These are phyloP conservation scores for Caenorhabditis doughertyi DNA, from an alignment of 2,888 invertebrate genomes.

Conservation along the genomic window DNA sequence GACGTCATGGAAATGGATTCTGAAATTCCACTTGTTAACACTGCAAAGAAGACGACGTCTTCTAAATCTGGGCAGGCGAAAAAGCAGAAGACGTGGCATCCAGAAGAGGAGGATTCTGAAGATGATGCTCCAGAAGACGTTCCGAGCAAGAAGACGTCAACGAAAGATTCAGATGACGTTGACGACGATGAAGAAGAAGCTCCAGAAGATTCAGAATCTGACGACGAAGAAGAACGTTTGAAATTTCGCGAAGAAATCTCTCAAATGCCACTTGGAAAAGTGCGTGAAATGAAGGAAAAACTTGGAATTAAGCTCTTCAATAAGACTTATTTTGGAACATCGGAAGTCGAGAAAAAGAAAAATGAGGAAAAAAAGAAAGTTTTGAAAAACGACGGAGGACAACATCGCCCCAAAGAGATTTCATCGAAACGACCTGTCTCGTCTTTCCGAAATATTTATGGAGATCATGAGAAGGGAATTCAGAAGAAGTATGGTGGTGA, in stretches of 20 bases:
- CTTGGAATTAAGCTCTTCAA: conserved; percentile 77
- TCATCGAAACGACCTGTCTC: conserved; percentile 76
- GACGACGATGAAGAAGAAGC: conserved; percentile 46
- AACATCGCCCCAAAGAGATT: conserved; percentile 78
- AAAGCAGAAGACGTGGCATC: too few species aligned
- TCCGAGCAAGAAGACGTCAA: conserved; percentile 20
- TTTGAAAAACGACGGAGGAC: conserved; percentile 46
- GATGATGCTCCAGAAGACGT: conserved; percentile 18
- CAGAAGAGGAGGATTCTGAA: too few species aligned
- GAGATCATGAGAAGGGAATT: conserved; percentile 52
- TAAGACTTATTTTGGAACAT: conserved; percentile 72
- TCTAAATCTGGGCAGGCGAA: too few species aligned
- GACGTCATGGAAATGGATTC: conserved; percentile 41
- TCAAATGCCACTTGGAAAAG: conserved; percentile 74
- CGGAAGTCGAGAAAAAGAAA: conserved; percentile 52
- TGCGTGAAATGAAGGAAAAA: conserved; percentile 74
- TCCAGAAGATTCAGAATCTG: conserved; percentile 39
- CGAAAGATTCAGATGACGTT: conserved; percentile 30
- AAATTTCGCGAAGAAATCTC: conserved; percentile 71
- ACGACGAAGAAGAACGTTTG: conserved; percentile 55
- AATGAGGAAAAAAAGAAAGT: conserved; percentile 29
- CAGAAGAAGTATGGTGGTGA: conserved; percentile 60
- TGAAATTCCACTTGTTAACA: conserved; percentile 56
- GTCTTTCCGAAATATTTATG: conserved; percentile 61
- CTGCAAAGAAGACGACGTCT: background rate